Evolutionary conservation across 2,888 invertebrate species (phyloP).

Genomic region (Diarsia rubi): DNA sequence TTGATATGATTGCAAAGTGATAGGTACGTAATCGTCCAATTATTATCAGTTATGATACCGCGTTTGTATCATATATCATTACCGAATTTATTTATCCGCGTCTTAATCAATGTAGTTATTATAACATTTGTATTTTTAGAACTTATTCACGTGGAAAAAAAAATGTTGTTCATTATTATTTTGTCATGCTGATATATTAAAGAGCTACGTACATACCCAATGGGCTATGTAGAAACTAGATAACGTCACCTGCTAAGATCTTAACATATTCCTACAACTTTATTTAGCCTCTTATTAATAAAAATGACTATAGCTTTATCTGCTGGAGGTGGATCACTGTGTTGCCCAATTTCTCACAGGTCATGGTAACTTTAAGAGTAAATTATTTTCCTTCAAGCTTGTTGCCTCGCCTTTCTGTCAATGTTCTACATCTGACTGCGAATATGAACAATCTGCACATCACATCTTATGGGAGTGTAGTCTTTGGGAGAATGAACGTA

Average conservation of each 20-base stretch:
- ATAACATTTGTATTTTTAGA: conserved; percentile 1
- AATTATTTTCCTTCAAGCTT: too few species aligned
- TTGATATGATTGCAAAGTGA: neutral
- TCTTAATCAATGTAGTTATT: conserved; percentile 14
- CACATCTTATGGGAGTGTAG: too few species aligned
- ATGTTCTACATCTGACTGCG: too few species aligned
- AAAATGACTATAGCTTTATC: too few species aligned
- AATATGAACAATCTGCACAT: too few species aligned
- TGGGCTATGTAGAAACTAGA: neutral
- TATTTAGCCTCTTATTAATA: too few species aligned
- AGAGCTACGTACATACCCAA: neutral
- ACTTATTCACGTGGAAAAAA: neutral
- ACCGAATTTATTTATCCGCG: neutral
- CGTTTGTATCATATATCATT: conserved; percentile 5
- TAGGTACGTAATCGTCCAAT: conserved; percentile 10
- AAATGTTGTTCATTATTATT: neutral
- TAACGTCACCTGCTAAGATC: neutral
- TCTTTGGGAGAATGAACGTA: too few species aligned
- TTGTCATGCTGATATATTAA: neutral
- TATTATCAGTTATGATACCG: neutral
- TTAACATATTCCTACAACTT: neutral
- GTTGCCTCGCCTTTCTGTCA: too few species aligned
- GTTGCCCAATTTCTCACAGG: too few species aligned
- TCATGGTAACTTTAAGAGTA: too few species aligned
- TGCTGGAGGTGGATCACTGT: too few species aligned